Percentiles rank a stretch among this genome's conserved stretches.
Conservation (phyloP, 2,888 invertebrate species). For the Andrena bucephala region DNA sequence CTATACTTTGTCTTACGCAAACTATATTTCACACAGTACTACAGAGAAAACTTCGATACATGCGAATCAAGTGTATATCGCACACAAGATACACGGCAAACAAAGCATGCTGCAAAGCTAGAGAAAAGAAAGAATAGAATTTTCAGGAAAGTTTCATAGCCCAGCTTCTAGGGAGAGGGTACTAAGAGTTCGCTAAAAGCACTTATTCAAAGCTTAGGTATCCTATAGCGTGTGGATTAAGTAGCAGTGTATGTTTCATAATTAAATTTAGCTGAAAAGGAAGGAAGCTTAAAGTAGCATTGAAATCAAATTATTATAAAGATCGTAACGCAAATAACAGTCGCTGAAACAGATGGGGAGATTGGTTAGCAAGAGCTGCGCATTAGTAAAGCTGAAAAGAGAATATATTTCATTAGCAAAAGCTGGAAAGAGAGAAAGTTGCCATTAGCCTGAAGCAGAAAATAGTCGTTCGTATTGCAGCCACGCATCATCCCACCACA, state of each 20-base stretch:
- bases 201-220: not conserved
- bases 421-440: conserved; percentile 46
- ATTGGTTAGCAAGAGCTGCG: conserved; percentile 8
- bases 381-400: conserved; percentile 42
- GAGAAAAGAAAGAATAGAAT: not conserved
- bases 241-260: not conserved
- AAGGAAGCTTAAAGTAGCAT: conserved; percentile 4
- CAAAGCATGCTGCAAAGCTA: conserved; percentile 1
- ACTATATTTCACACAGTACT: too few species aligned
- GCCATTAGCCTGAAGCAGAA: conserved; percentile 33
- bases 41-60: not conserved
- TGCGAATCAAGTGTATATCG: not conserved
- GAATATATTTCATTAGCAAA: conserved; percentile 9
- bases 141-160: conserved; percentile 28
- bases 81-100: not conserved
- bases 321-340: not conserved
- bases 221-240: not conserved
- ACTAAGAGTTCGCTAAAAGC: conserved; percentile 6
- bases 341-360: conserved; percentile 38
- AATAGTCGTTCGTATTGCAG: conserved; percentile 29
- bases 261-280: conserved; percentile 19
- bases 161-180: conserved; percentile 53
- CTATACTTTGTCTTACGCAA: not conserved
- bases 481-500: conserved; percentile 33
- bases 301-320: not conserved